Base-by-base conservation (phyloP, 2,113 vertebrate species). In the Platysternon megacephalum region DNA sequence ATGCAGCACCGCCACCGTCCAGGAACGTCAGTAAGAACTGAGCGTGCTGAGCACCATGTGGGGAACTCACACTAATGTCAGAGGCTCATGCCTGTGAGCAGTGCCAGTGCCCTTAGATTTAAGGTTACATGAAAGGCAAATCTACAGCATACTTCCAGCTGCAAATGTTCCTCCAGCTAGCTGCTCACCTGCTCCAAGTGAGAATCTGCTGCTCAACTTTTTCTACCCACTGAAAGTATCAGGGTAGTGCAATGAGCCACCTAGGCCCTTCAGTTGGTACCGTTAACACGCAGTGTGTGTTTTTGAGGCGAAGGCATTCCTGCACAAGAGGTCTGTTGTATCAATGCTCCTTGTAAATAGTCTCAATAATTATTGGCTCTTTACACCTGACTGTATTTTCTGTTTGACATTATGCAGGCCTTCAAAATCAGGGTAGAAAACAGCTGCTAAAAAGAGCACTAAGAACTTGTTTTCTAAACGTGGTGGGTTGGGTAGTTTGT, bases 351-450 rank as follows among this genome's bases (percentile, higher is more conserved):
- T 89, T 86, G 89, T 91, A 95, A 88, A 88, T 48, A 44, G 52
- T 39, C 84, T 81, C 48, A 52, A 86, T 95, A 96, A 95, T 95
- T 94, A 94, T 84, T 72, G 91, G 84, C 49, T 81, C 56, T 91
- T 72, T 78, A 22, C 86, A 95, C 81, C 84, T 85, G 84, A 65
- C 85, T 94, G 93, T 58, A 52, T 94, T 93, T 95, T 91, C 96
- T 96, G 91, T 88, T 93, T 96, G 93, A 89, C 88, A 58, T 72
- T 74, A 44, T 80, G 81, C 58, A 94, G 94, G 44, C 89, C 89
- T 90, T 90, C 91, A 91, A 87, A 95, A 90, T 91, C 83, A 88
- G 91, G 49, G 28, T 78, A 52, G 81, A 72, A 85, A 94, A 89
- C 0, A 0, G 53, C 26, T 46, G 58, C 53, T 91, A 42, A 46